Base-by-base conservation (phyloP, 2,888 invertebrate genomes). In the Pyrochroa serraticornis region DNA sequence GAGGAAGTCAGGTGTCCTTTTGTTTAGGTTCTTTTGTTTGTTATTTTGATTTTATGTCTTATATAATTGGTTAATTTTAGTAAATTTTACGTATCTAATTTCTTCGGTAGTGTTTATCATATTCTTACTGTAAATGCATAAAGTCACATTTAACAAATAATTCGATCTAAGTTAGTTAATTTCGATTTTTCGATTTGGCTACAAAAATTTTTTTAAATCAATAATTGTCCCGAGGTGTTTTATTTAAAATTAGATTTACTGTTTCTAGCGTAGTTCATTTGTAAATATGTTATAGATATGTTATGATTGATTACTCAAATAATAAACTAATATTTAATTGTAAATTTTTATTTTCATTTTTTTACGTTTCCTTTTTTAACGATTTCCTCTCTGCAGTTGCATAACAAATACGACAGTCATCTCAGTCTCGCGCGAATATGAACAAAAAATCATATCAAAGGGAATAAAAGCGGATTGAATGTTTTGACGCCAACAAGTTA, bases 1-100 rank as follows among this genome's bases (percentile, higher is more conserved):
- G 69, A 69, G 70, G 69, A 66, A 63, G 65, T 65, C 62, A 58
- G 52, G 67, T 65, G 60, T 68, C 50, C 60, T 58, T 61, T 46
- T 60, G 61, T 65, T 60, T 60, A 50, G 56, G 56, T 61, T 62
- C 52, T 58, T 65, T 58, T 45, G 50, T 56, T 63, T 57, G 63
- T 67, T 67, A 62, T 64, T 69, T 64, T 54, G 62, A 45, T 47
- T 60, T 58, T 52, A 48, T 62, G 52, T 55, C 30, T 48, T 14
- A 8, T 43, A 58, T 12, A 39, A 47, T 53, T 58, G 57, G 57
- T 39, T 50, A 44, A 45, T 52, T 58, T 47, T 41, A 41, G 50
- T 35, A 46, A 52, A 44, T 46, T 39, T 48, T 47, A 36, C 36
- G 33, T 57, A 50, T 58, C 43, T 42, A 31, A 33, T 36, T 34